A percentile compares a stretch with the other conserved stretches of the same genome.
Evolutionary conservation across 2,113 vertebrate genomes (phyloP).

Genomic region (Austrofundulus limnaeus): DNA sequence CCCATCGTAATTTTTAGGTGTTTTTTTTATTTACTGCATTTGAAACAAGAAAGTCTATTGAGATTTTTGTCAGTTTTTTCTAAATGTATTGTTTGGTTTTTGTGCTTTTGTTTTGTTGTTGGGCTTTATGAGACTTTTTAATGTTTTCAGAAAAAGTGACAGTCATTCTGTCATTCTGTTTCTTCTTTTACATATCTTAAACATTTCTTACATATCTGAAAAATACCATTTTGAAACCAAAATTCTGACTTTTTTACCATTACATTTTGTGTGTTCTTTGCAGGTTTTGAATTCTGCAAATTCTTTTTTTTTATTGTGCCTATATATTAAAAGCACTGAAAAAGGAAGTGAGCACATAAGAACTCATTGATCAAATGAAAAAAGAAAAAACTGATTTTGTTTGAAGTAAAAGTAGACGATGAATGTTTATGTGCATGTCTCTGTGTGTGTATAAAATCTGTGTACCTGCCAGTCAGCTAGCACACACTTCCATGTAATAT

Average conservation of each 20-base stretch:
- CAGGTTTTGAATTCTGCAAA: constrained; percentile 1
- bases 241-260: neutral
- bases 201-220: neutral
- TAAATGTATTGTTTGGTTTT: too few species aligned
- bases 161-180: too few species aligned
- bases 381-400: constrained; percentile 7
- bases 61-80: too few species aligned
- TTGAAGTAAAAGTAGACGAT: neutral
- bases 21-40: too few species aligned
- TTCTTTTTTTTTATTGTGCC: neutral
- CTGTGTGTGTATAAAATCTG: neutral
- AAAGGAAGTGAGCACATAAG: constrained; percentile 1
- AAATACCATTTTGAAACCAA: neutral
- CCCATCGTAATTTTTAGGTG: too few species aligned
- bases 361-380: constrained; percentile 30
- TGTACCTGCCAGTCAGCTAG: constrained; percentile 52
- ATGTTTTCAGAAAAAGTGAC: too few species aligned
- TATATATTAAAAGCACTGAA: neutral
- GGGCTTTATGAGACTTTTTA: too few species aligned
- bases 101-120: too few species aligned
- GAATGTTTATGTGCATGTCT: neutral
- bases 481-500: constrained; percentile 73
- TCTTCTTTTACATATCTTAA: too few species aligned
- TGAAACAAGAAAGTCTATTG: too few species aligned
- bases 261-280: neutral